A percentile compares a stretch with the other conserved stretches of the same genome.
These are phyloP conservation scores for Ophiothrix spiculata DNA, from an alignment of 35 echinoderm and acorn worm genomes.

Conservation along the genomic window DNA sequence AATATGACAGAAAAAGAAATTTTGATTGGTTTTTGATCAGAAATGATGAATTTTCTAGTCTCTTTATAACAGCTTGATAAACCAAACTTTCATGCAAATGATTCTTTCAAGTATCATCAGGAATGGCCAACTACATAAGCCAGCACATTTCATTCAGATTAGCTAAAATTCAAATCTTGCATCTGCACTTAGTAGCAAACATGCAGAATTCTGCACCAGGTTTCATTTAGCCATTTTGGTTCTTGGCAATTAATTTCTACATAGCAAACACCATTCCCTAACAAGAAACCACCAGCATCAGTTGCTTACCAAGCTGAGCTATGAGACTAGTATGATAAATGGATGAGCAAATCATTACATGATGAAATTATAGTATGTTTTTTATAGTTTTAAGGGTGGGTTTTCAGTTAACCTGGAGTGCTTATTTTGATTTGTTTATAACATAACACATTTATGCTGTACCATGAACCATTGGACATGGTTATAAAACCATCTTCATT, in stretches of 20 bases:
- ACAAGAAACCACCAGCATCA: neutral
- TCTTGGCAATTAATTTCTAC: neutral
- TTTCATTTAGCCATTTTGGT: neutral
- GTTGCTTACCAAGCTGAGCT: neutral
- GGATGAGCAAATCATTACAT: neutral
- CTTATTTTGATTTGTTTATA: neutral
- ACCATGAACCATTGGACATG: neutral
- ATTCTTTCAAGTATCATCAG: neutral
- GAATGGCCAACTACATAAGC: neutral
- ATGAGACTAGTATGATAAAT: neutral
- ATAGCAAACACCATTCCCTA: neutral
- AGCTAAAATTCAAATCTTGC: neutral
- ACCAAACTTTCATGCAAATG: neutral
- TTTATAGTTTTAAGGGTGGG: slow-evolving; percentile 2
- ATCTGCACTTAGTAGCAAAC: neutral
- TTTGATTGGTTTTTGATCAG: neutral
- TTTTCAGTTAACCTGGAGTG: slow-evolving; percentile 8
- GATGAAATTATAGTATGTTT: neutral
- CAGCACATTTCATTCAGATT: neutral
- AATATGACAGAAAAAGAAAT: neutral
- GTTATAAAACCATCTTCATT: neutral
- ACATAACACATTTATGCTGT: too few relatives aligned
- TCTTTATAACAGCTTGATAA: slow-evolving; percentile 4
- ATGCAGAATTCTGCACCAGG: neutral
- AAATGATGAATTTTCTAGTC: neutral